These are phyloP conservation scores for Mobula hypostoma DNA, from an alignment of 2,113 vertebrate genomes.

Conservation along the genomic window DNA sequence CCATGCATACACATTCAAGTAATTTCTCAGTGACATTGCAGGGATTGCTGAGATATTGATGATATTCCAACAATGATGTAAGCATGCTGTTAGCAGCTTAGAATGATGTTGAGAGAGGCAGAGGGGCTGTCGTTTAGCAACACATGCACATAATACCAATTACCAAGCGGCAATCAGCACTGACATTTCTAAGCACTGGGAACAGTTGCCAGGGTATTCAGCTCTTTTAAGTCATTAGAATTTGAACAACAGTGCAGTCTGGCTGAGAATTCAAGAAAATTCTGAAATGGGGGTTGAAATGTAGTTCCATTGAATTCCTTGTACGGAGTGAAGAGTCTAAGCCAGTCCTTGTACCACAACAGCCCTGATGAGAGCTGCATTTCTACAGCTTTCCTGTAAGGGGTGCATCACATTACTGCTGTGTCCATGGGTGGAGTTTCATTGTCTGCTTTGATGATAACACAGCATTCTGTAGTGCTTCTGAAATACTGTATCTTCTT, in stretches of 20 bases:
- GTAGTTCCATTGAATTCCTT: not conserved
- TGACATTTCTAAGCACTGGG: not conserved
- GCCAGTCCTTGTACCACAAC: not conserved
- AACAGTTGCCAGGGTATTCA: not conserved
- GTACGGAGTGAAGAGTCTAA: not conserved
- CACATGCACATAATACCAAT: slow-evolving; percentile 2
- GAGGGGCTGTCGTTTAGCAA: not conserved
- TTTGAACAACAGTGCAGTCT: not conserved
- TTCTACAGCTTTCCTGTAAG: not conserved
- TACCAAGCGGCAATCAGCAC: not conserved
- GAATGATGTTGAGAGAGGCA: not conserved
- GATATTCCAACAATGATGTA: slow-evolving; percentile 13
- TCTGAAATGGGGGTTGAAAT: not conserved
- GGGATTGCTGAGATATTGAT: slow-evolving; percentile 6
- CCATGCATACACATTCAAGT: not conserved
- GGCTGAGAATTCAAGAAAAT: not conserved
- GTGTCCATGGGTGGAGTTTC: not conserved
- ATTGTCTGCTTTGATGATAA: not conserved
- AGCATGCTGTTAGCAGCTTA: not conserved
- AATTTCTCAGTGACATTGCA: not conserved
- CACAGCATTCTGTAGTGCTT: too few species aligned
- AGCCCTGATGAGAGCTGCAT: not conserved
- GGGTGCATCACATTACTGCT: not conserved
- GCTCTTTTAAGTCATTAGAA: slow-evolving; percentile 23
- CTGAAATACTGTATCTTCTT: too few species aligned